A percentile compares a stretch with the other conserved stretches of the same genome.
Evolutionary conservation across 1,140 invertebrate genomes (phyloP).

Genomic region (Achatina immaculata): DNA sequence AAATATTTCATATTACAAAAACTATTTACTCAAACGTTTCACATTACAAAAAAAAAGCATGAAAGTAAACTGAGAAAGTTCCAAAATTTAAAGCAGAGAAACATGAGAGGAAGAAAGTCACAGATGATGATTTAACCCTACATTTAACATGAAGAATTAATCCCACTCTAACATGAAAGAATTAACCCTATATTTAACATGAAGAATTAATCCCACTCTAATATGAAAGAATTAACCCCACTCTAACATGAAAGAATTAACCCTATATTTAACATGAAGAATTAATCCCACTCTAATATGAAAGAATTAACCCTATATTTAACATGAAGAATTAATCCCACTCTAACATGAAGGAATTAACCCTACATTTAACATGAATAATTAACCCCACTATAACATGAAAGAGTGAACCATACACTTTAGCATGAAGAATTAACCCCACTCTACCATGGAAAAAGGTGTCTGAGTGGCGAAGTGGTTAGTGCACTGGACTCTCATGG

Average conservation of each 20-base stretch:
- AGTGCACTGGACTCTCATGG: too few species aligned
- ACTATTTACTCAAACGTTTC: too few species aligned
- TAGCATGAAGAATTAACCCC: too few species aligned
- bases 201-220: background rate
- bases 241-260: background rate
- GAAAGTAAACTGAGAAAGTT: too few species aligned
- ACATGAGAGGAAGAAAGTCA: too few species aligned
- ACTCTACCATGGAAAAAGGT: too few species aligned
- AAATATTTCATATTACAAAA: too few species aligned
- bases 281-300: background rate
- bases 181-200: background rate
- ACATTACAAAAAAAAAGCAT: too few species aligned
- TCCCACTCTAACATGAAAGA: background rate
- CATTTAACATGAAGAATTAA: background rate
- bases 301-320: background rate
- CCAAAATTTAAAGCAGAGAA: too few species aligned
- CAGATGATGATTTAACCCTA: background rate
- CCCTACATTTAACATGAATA: background rate
- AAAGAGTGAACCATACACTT: too few species aligned
- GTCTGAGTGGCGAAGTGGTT: too few species aligned
- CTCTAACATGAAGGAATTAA: background rate
- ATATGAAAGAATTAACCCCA: background rate
- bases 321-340: background rate
- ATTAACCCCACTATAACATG: background rate
- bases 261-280: background rate